Conservation (phyloP, 1,140 invertebrate species). For the Drosophila lacteicornis region DNA sequence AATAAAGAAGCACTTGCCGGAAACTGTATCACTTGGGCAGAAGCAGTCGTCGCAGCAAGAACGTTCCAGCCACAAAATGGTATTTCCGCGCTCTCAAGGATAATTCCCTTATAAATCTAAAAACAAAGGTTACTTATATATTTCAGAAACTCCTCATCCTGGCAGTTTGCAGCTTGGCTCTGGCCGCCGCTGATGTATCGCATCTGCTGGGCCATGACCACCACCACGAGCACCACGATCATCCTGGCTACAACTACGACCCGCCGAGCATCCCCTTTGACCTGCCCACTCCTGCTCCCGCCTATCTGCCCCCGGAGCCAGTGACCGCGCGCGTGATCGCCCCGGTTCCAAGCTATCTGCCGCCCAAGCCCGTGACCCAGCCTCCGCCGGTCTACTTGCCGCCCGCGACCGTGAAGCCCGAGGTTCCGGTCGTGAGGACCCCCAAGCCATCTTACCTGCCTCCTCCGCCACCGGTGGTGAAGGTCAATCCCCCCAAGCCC, state of each 20-base stretch:
- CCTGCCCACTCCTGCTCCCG: conserved; percentile 54
- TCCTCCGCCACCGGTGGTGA: conserved; percentile 20
- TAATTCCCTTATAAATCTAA: background rate
- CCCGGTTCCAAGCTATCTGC: conserved; percentile 58
- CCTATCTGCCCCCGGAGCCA: conserved; percentile 52
- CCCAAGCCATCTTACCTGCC: conserved; percentile 37
- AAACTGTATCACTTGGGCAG: conserved; percentile 78
- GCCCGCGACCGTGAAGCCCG: conserved; percentile 20
- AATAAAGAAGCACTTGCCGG: conserved; percentile 79
- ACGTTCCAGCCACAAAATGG: conserved; percentile 63
- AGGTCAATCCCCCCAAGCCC: conserved; percentile 28
- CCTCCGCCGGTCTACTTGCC: conserved; percentile 28
- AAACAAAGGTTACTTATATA: background rate
- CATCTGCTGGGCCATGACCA: conserved; percentile 67
- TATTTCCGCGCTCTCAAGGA: conserved; percentile 7
- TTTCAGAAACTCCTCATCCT: conserved; percentile 72
- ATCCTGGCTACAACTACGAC: conserved; percentile 73
- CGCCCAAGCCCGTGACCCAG: conserved; percentile 36
- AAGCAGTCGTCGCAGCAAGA: conserved; percentile 62
- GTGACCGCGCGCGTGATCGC: conserved; percentile 23
- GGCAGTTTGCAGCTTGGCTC: conserved; percentile 52
- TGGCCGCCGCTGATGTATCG: conserved; percentile 75
- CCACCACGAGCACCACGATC: conserved; percentile 59
- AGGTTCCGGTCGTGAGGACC: conserved; percentile 24
- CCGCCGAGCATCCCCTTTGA: conserved; percentile 69